phyloP scores from a whole-genome alignment of 2,797 vertebrate species.

The Triplophysa yarkandensis region DNA sequence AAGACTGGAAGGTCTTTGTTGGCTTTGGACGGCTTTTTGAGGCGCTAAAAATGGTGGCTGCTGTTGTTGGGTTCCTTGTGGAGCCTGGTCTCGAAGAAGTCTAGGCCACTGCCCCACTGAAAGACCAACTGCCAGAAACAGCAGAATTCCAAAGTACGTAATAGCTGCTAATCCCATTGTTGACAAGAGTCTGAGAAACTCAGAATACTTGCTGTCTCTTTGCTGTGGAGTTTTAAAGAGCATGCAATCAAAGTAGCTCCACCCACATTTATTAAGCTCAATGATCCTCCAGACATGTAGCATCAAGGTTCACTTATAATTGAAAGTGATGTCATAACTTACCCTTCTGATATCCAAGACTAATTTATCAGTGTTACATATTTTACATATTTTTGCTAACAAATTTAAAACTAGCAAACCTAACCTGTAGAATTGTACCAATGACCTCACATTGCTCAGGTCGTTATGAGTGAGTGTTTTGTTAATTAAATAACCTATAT shows the following conservation, averaged over 20 bases:
- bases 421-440: too few species aligned
- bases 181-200: too few species aligned
- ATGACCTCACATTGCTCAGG: too few species aligned
- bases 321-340: too few species aligned
- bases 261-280: constrained; percentile 1
- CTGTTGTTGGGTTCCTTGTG: not conserved
- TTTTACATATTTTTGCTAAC: too few species aligned
- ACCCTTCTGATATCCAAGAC: too few species aligned
- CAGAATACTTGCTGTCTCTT: not conserved
- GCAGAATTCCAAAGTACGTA: not conserved
- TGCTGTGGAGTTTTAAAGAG: not conserved
- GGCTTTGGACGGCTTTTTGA: not conserved
- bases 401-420: too few species aligned
- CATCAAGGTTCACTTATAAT: too few species aligned
- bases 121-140: not conserved
- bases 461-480: too few species aligned
- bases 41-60: not conserved
- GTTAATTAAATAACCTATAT: too few species aligned
- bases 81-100: constrained; percentile 1
- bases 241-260: not conserved
- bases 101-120: not conserved
- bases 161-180: not conserved
- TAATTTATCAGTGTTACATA: too few species aligned
- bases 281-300: constrained; percentile 9
- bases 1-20: not conserved